Evolutionary conservation across 2,113 vertebrate genomes (phyloP), one percentile per base, ranked within the genome.

Genomic region (Plectropomus leopardus): DNA sequence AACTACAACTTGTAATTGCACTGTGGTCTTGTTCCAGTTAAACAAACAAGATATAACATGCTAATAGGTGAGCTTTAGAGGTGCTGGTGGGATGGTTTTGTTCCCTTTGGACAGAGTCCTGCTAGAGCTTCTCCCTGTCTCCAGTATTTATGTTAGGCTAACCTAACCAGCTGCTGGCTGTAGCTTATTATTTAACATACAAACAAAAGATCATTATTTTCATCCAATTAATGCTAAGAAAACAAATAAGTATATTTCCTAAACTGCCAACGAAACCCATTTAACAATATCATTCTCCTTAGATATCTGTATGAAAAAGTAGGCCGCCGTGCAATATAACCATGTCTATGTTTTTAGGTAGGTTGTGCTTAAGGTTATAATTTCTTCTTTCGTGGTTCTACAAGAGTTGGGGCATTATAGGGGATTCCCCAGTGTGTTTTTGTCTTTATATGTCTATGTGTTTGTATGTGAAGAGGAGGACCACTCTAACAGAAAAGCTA

Each of bases 391-490:
- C 1, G 45, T 36, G 2, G 50, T 55, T 54, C 45, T 10, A 9
- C 32, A 36, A 24, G 17, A 51, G 44, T 7, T 78, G 21, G 21
- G 40, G 40, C 40, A 26, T 17, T 45, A 26, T 6, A 21, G 40
- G 84, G 61, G 24, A 75, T 57, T 65, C 40, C 64, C 66, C 36
- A n/a, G 1, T 13, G 34, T 76, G 24, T 53, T 74, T 77, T 58
- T 65, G 23, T 65, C 7, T 58, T 5, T 55, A 26, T 26, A 32
- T 68, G 15, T 15, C 3, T 44, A 4, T 55, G 54, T 54, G 51
- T 65, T n/a, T 45, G 72, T 32, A 16, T 50, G 73, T 48, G 17
- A 64, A 50, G 45, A 72, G 16, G 23, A 68, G 16, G 21, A 6
- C 51, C 2, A 45, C 34, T 59, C 28, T 19, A n/a, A 11, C 26